Evolutionary conservation across 2,113 vertebrate species (phyloP).

Genomic region (Indicator indicator): DNA sequence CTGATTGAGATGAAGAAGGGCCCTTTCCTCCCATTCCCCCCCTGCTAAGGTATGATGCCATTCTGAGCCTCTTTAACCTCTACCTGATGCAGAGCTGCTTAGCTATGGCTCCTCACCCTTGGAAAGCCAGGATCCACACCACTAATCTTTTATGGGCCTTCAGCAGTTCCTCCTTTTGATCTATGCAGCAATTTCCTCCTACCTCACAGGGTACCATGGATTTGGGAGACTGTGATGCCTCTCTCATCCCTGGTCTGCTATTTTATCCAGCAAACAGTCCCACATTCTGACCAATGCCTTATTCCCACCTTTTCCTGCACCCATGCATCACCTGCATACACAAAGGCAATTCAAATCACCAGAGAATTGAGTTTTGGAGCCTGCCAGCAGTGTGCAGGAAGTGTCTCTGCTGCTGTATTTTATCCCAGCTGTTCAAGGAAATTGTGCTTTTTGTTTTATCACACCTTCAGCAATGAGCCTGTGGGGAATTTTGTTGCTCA

Average conservation of each 20-base stretch:
- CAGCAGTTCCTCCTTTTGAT: background rate
- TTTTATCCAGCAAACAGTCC: background rate
- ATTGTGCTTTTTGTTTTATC: background rate
- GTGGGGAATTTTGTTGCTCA: background rate
- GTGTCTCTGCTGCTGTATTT: background rate
- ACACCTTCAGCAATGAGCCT: background rate
- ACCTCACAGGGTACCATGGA: background rate
- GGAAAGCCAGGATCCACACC: background rate
- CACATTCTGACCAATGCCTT: background rate
- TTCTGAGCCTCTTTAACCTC: background rate
- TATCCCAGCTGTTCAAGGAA: background rate
- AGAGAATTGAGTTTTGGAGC: background rate
- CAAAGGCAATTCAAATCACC: background rate
- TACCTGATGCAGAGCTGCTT: background rate
- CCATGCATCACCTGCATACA: background rate
- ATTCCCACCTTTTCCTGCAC: background rate
- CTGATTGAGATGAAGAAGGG: background rate
- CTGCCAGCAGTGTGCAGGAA: background rate
- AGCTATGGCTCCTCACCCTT: background rate
- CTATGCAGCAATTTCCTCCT: background rate
- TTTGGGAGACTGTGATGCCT: background rate
- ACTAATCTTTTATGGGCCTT: background rate
- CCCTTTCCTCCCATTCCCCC: background rate
- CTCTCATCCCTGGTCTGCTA: background rate
- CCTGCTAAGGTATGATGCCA: background rate